These are phyloP conservation scores for Heliconius charithonia DNA, from an alignment of 2,888 invertebrate species.

Conservation along the genomic window DNA sequence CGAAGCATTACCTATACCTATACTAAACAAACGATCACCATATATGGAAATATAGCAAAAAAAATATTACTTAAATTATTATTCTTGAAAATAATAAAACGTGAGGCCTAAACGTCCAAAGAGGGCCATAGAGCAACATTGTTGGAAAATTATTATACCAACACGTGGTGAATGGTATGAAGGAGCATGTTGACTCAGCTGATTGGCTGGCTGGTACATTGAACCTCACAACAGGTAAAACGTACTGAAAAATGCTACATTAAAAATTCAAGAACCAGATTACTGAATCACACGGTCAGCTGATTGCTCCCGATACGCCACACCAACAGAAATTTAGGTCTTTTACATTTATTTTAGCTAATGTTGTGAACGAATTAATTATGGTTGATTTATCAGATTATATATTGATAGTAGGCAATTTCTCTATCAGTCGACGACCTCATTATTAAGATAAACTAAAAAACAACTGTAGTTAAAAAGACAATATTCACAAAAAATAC, in stretches of 20 bases:
- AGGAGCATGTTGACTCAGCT: slow-evolving; percentile 72
- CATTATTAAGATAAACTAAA: slow-evolving; percentile 12
- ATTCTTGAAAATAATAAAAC: slow-evolving; percentile 38
- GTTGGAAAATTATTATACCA: slow-evolving; percentile 61
- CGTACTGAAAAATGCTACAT: slow-evolving; percentile 53
- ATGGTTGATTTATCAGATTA: slow-evolving; percentile 21
- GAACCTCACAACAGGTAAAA: slow-evolving; percentile 70
- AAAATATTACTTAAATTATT: not conserved
- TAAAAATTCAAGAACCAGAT: slow-evolving; percentile 50
- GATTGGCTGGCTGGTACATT: slow-evolving; percentile 75
- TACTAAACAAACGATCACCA: not conserved
- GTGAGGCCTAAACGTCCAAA: slow-evolving; percentile 56
- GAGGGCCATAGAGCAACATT: slow-evolving; percentile 66
- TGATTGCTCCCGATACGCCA: slow-evolving; percentile 51
- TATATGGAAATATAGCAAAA: not conserved
- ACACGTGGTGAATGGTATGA: slow-evolving; percentile 58
- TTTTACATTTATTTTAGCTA: slow-evolving; percentile 39
- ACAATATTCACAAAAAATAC: not conserved
- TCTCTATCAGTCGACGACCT: not conserved
- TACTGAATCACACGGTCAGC: slow-evolving; percentile 55
- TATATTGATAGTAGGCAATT: not conserved
- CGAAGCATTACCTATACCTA: not conserved
- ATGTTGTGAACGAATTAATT: slow-evolving; percentile 45
- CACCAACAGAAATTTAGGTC: slow-evolving; percentile 35
- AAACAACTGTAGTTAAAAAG: not conserved